Conservation (phyloP, 37 sponge, comb jelly and placozoan species). For the Eunapius fragilis region DNA sequence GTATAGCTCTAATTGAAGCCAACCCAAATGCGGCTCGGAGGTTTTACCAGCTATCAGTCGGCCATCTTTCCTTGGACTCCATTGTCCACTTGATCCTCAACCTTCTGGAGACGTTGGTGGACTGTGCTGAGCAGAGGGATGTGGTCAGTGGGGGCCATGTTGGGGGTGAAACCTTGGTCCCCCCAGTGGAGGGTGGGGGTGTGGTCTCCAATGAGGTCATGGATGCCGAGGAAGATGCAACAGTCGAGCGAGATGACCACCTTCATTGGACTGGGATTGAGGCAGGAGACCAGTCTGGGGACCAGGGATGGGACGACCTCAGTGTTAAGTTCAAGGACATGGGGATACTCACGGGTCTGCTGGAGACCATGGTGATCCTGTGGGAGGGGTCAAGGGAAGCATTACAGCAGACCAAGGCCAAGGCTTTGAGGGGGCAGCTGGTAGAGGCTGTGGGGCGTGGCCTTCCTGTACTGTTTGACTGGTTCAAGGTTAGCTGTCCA, state of each 20-base stretch:
- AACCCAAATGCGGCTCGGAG: too few relatives aligned
- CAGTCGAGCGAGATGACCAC: too few relatives aligned
- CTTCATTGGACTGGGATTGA: too few relatives aligned
- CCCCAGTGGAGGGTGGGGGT: neutral
- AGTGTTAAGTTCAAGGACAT: conserved; percentile 5
- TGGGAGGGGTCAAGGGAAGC: conserved; percentile 72
- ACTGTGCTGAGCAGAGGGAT: too few relatives aligned
- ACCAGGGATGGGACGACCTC: neutral
- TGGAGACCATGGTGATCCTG: conserved; percentile 77
- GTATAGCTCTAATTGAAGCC: too few relatives aligned
- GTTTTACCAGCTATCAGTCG: too few relatives aligned
- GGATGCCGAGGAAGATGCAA: neutral
- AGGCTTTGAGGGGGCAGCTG: neutral
- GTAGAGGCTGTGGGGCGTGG: neutral
- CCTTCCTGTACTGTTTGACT: conserved; percentile 42
- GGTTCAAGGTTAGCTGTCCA: conserved; percentile 46
- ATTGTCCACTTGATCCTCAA: too few relatives aligned
- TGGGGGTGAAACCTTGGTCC: too few relatives aligned
- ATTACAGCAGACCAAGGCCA: conserved; percentile 31
- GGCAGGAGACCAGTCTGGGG: neutral
- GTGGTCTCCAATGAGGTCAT: neutral
- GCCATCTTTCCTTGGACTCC: too few relatives aligned
- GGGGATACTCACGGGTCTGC: conserved; percentile 61
- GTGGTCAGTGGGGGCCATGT: too few relatives aligned
- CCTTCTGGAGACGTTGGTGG: too few relatives aligned